Base-by-base conservation (phyloP, 2,113 vertebrate genomes). In the Hypomesus transpacificus region DNA sequence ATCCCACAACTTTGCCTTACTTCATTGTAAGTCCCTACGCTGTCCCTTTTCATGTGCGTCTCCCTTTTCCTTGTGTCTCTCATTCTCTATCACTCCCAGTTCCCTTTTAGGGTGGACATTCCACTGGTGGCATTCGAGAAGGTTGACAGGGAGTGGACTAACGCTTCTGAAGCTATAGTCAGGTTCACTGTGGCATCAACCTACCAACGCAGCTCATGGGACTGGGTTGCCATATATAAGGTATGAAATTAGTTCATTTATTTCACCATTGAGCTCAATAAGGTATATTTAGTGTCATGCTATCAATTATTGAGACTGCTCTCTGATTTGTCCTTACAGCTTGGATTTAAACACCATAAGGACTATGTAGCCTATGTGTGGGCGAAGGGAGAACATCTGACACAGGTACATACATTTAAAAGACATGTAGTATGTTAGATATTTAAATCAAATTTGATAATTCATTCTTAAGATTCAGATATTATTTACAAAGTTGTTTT, bases 211-310 rank as follows among this genome's bases (percentile, higher is more conserved):
- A 99, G 95, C 84, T 96, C 96, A 61, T 99, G 95, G 96, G 97
- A 99, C 91, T 99, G 97, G 97, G 94, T 99, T 2, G 97, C 95
- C 71, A 93, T 99, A 76, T 99, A 98, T 84, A 93, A 94, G 93
- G 97, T 98, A 81, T 16, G 58, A 3, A 22, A n/a, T 31, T 17
- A 24, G 34, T 74, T 54, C 24, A 26, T 39, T 57, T 0, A 39
- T 46, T 46, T 46, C 39, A 46, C 39, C 39, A 46, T 46, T 46
- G 39, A 46, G 7, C 39, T 46, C 39, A 46, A 7, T 9, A 46
- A 46, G 39, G 2, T 46, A 46, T 46, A 46, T 46, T 46, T 46
- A 46, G 39, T 46, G 39, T 46, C 9, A 9, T 46, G 39, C 7
- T 13, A 46, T 46, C 39, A 46, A 13, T 46, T 46, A 46, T 46